Evolutionary conservation across 2,888 invertebrate species (phyloP).

Genomic region (Druceiella hillmani): DNA sequence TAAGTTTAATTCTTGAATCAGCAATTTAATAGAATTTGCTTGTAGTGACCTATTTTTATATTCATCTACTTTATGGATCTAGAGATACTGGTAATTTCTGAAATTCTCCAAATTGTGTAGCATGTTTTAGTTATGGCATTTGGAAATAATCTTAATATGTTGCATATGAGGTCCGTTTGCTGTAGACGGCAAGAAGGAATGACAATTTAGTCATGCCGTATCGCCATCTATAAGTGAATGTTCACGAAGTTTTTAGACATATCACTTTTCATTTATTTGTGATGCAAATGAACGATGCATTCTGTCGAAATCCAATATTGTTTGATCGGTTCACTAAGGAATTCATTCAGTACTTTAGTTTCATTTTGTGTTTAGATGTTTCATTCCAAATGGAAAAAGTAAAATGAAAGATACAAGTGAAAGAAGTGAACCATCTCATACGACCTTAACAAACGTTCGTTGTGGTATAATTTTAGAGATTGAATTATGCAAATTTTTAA

Average conservation of each 20-base stretch:
- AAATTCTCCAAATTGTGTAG: constrained; percentile 21
- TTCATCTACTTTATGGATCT: constrained; percentile 22
- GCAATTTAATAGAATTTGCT: constrained; percentile 21
- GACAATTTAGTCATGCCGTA: constrained; percentile 14
- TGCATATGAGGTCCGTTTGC: constrained; percentile 15
- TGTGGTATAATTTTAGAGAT: too few species aligned
- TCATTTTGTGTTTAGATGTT: constrained; percentile 17
- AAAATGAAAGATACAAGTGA: constrained; percentile 13
- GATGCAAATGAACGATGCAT: constrained; percentile 20
- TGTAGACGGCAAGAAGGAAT: constrained; percentile 1
- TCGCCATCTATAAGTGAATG: constrained; percentile 22
- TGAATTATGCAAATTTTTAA: too few species aligned
- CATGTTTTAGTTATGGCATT: constrained; percentile 21
- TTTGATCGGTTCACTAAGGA: constrained; percentile 22
- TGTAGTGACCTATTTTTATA: constrained; percentile 22
- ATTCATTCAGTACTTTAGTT: constrained; percentile 22
- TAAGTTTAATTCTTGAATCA: constrained; percentile 22
- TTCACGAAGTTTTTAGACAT: constrained; percentile 20
- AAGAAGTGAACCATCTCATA: too few species aligned
- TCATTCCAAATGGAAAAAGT: constrained; percentile 14
- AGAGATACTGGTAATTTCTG: constrained; percentile 22
- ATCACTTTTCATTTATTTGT: constrained; percentile 21
- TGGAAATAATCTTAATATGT: constrained; percentile 22
- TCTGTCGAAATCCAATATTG: constrained; percentile 14
- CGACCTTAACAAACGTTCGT: too few species aligned